These are phyloP conservation scores for Drosophila novamexicana DNA, from an alignment of 1,140 invertebrate genomes.

Conservation along the genomic window DNA sequence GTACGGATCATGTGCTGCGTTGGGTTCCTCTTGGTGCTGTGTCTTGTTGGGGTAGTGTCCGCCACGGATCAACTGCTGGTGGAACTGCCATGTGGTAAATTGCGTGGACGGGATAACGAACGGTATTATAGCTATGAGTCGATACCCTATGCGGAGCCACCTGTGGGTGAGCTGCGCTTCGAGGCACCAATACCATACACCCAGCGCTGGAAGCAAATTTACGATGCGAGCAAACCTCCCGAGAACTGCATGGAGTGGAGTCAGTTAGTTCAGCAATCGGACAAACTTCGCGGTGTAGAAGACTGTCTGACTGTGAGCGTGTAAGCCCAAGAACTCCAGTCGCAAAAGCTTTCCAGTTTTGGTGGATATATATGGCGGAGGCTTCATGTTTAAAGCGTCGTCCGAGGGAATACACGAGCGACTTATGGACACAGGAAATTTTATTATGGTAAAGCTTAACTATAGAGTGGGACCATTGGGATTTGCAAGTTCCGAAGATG, in stretches of 20 bases:
- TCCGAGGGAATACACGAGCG: slow-evolving; percentile 85
- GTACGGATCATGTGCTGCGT: no score
- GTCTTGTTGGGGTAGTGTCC: neutral
- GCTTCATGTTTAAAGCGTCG: slow-evolving; percentile 84
- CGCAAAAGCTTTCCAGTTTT: slow-evolving; percentile 80
- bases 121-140: slow-evolving; percentile 32
- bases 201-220: slow-evolving; percentile 25
- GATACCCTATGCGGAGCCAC: slow-evolving; percentile 36
- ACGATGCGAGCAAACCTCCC: slow-evolving; percentile 15
- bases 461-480: slow-evolving; percentile 88
- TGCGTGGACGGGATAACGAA: slow-evolving; percentile 21
- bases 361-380: slow-evolving; percentile 85
- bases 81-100: slow-evolving; percentile 20
- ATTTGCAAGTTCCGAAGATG: slow-evolving; percentile 87
- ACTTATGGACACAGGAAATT: slow-evolving; percentile 86
- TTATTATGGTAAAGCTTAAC: slow-evolving; percentile 88
- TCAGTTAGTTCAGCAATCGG: slow-evolving; percentile 30
- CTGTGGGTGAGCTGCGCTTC: slow-evolving; percentile 19
- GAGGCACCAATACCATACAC: slow-evolving; percentile 32
- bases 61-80: slow-evolving; percentile 23
- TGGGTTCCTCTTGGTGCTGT: neutral
- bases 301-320: slow-evolving; percentile 83
- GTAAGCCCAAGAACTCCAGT: slow-evolving; percentile 56
- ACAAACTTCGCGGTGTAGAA: slow-evolving; percentile 62
- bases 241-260: slow-evolving; percentile 49